phyloP scores from a whole-genome alignment of 2,888 invertebrate species.

The Pristionchus japonicus region DNA sequence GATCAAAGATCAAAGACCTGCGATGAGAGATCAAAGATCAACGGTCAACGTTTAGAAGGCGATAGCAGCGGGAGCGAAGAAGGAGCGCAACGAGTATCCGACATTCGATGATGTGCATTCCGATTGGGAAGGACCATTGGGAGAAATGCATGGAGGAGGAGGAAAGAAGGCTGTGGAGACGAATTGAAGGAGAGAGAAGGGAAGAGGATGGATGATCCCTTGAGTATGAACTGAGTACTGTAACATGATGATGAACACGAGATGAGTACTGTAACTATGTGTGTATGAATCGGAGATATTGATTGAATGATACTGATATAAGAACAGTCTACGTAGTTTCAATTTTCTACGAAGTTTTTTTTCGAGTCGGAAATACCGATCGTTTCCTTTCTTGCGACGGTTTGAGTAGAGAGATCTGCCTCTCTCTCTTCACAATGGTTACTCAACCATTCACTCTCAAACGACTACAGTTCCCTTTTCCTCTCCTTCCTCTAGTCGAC shows the following conservation, averaged over 20 bases:
- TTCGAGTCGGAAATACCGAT: background rate
- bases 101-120: conserved; percentile 7
- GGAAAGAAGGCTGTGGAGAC: background rate
- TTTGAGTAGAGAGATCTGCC: background rate
- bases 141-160: background rate
- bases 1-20: background rate
- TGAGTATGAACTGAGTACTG: conserved; percentile 18
- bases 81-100: conserved; percentile 39
- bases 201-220: background rate
- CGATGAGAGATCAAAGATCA: background rate
- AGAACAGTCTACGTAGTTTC: background rate
- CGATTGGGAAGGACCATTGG: conserved; percentile 27
- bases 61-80: conserved; percentile 10
- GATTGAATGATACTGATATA: no score
- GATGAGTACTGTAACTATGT: background rate
- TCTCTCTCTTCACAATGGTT: background rate
- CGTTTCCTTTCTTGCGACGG: background rate
- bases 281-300: background rate
- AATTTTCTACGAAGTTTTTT: background rate
- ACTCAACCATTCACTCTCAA: conserved; percentile 11
- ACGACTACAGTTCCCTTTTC: conserved; percentile 22
- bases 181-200: background rate
- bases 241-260: background rate
- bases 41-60: background rate
- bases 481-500: background rate